Base-by-base conservation (phyloP, 2,797 vertebrate species). In the Telmatherina bonti region DNA sequence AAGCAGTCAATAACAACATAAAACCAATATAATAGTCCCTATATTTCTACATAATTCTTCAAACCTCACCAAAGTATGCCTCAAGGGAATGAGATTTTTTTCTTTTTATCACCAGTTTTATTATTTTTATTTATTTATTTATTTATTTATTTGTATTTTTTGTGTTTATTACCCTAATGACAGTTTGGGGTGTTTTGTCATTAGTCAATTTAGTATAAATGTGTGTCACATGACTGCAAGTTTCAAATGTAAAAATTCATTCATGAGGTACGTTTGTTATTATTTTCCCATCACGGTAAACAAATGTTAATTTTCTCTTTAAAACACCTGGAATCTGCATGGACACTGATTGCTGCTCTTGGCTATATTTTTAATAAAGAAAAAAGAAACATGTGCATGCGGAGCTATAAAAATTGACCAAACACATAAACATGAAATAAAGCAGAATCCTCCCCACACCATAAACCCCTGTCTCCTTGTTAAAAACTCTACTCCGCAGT, bases 401-500 rank as follows among this genome's bases (percentile, higher is more conserved):
- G 31, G 64, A 57, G 15, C 45, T 79, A 73, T 67, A 56, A 80
- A 78, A 83, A 70, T 81, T 57, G 70, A 81, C 67, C 64, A 82
- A 84, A 88, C 62, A 72, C 57, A 81, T 78, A 76, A 88, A 91
- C 82, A 88, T 77, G 75, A 82, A 88, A 73, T 66, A 54, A 38
- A 53, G 51, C 66, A 61, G 80, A 82, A 83, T 76, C 72, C 79
- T 65, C 73, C 83, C 43, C 68, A 59, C 78, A 65, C 73, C 78
- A 62, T 67, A 61, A 77, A 68, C 33, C 70, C 72, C 76, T 74
- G 78, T 80, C 78, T 88, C 67, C 84, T 90, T 88, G 89, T 91
- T 91, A 89, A 85, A 88, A 89, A 85, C 76, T 82, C 55, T 56
- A 47, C 63, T 60, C 89, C 83, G 87, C 78, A 71, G 84, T 74